phyloP scores from a whole-genome alignment of 2,113 vertebrate genomes.

The Bothrops jararaca region DNA sequence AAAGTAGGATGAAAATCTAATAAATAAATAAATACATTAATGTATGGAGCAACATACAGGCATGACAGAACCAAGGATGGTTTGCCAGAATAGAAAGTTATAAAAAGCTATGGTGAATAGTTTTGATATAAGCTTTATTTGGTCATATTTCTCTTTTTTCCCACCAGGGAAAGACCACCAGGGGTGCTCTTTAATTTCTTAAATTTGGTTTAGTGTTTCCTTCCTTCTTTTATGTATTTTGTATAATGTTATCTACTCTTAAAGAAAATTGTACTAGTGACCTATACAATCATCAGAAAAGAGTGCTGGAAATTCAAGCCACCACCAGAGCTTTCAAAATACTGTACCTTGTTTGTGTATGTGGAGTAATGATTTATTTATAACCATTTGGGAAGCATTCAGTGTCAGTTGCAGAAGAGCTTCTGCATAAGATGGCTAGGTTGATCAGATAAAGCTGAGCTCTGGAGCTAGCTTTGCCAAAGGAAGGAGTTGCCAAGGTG shows the following conservation, averaged over 20 bases:
- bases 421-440: not conserved
- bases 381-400: not conserved
- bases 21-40: not conserved
- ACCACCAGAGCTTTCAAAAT: not conserved
- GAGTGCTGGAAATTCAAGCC: not conserved
- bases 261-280: not conserved
- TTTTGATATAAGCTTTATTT: not conserved
- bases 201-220: not conserved
- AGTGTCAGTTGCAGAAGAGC: not conserved
- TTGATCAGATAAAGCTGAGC: not conserved
- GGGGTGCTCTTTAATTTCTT: not conserved
- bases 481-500: not conserved
- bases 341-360: not conserved
- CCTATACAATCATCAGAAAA: not conserved
- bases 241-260: not conserved
- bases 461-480: not conserved
- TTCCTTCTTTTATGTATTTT: not conserved
- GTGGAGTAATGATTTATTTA: not conserved
- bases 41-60: not conserved
- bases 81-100: not conserved
- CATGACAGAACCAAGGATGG: not conserved
- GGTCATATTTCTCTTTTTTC: not conserved
- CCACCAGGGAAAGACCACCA: too few relatives aligned
- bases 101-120: not conserved
- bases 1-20: not conserved